phyloP scores from a whole-genome alignment of 2,888 invertebrate genomes.

The Aphelenchoides bicaudatus region DNA sequence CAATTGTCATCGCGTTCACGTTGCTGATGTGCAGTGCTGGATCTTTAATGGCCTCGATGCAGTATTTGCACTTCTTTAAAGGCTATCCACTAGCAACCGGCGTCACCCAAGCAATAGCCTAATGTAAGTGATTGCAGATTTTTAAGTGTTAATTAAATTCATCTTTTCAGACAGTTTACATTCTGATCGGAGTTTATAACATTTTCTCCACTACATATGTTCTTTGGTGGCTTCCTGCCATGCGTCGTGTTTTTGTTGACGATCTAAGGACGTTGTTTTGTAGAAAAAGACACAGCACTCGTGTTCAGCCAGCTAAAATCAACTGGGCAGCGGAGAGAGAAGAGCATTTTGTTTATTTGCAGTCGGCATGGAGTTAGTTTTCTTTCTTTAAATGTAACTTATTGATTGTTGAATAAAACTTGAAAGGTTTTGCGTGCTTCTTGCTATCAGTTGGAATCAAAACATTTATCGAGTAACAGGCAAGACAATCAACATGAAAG shows the following conservation, averaged over 20 bases:
- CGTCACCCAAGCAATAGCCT: constrained; percentile 1
- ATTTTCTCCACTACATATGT: not conserved
- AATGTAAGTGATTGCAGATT: constrained; percentile 13
- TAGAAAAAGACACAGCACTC: not conserved
- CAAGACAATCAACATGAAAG: no score
- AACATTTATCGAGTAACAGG: no score
- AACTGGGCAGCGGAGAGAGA: constrained; percentile 7
- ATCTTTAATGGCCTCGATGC: not conserved
- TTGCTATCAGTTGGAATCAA: no score
- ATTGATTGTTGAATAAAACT: no score
- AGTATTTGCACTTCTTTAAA: not conserved
- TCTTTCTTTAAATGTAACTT: no score
- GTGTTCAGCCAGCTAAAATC: not conserved
- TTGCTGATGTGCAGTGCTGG: not conserved
- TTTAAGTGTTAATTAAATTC: no score
- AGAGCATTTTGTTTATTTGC: constrained; percentile 11
- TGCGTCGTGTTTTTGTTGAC: not conserved
- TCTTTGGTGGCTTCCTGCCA: not conserved
- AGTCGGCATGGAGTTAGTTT: no score
- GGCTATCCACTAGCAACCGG: constrained; percentile 2
- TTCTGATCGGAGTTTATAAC: constrained; percentile 3
- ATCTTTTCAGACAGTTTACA: constrained; percentile 6
- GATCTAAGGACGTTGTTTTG: not conserved
- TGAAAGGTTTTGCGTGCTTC: no score
- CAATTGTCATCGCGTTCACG: constrained; percentile 1